Evolutionary conservation across 1,140 invertebrate species (phyloP).

Genomic region (Drosophila simulans): DNA sequence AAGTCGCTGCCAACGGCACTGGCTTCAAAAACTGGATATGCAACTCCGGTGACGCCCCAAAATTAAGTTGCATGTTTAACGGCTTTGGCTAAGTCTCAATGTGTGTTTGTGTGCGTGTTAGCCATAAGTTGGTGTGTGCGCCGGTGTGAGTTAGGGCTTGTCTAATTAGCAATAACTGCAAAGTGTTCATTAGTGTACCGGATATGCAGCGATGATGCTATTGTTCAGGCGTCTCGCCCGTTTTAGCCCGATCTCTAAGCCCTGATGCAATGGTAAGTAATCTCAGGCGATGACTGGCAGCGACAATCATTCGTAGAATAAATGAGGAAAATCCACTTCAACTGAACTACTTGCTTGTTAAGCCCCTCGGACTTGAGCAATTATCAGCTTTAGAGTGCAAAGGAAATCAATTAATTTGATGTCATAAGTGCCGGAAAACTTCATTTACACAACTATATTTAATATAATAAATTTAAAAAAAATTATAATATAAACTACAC

Average conservation of each 20-base stretch:
- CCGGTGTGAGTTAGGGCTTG: constrained; percentile 32
- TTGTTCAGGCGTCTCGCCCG: constrained; percentile 56
- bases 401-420: neutral
- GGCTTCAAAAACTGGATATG: constrained; percentile 60
- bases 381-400: neutral
- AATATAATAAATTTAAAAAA: no score
- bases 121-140: constrained; percentile 5
- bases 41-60: constrained; percentile 64
- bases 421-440: neutral
- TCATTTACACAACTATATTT: no score
- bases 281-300: constrained; percentile 51
- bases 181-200: constrained; percentile 75
- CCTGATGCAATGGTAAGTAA: constrained; percentile 41
- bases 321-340: constrained; percentile 35
- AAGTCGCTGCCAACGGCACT: constrained; percentile 43
- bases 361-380: constrained; percentile 6
- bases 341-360: constrained; percentile 17
- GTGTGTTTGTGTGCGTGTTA: neutral
- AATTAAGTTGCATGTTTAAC: constrained; percentile 71
- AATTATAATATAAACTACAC: neutral
- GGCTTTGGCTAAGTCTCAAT: constrained; percentile 8
- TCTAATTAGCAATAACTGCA: constrained; percentile 77
- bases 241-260: constrained; percentile 7
- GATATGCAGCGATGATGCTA: constrained; percentile 77
- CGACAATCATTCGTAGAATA: constrained; percentile 3